Percentiles rank a stretch among this genome's conserved stretches.
These are phyloP conservation scores for Zygaena filipendulae DNA, from an alignment of 2,888 invertebrate genomes.

Conservation along the genomic window DNA sequence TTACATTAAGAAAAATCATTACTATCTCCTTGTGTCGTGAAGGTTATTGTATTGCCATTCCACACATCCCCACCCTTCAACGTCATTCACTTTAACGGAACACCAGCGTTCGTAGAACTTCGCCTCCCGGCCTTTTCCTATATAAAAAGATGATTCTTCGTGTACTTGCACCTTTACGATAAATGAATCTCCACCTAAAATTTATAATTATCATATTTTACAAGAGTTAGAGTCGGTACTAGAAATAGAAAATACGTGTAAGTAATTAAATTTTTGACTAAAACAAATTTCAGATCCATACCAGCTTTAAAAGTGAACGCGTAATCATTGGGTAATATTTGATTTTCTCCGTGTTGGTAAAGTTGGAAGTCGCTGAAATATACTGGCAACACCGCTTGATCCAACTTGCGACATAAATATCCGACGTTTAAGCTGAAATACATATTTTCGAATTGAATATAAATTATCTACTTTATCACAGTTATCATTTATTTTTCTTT, in stretches of 20 bases:
- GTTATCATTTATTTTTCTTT: not conserved
- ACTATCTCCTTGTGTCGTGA: not conserved
- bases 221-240: too few species aligned
- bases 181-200: slow-evolving; percentile 57
- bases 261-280: not conserved
- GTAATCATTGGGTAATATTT: slow-evolving; percentile 69
- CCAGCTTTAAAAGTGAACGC: slow-evolving; percentile 71
- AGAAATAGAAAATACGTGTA: too few species aligned
- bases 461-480: not conserved
- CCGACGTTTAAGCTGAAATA: slow-evolving; percentile 70
- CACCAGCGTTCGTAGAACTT: slow-evolving; percentile 71
- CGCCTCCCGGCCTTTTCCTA: slow-evolving; percentile 69
- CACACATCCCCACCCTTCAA: slow-evolving; percentile 71
- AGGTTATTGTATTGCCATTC: slow-evolving; percentile 74
- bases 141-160: slow-evolving; percentile 65
- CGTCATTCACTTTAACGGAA: slow-evolving; percentile 68
- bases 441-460: not conserved
- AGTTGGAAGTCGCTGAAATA: slow-evolving; percentile 64
- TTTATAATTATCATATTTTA: not conserved
- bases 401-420: slow-evolving; percentile 63
- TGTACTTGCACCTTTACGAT: slow-evolving; percentile 60
- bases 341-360: slow-evolving; percentile 71
- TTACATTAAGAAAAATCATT: too few species aligned
- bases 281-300: slow-evolving; percentile 24
- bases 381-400: slow-evolving; percentile 46